These are phyloP conservation scores for Ophiodon elongatus DNA, from an alignment of 2,113 vertebrate species.

Conservation along the genomic window DNA sequence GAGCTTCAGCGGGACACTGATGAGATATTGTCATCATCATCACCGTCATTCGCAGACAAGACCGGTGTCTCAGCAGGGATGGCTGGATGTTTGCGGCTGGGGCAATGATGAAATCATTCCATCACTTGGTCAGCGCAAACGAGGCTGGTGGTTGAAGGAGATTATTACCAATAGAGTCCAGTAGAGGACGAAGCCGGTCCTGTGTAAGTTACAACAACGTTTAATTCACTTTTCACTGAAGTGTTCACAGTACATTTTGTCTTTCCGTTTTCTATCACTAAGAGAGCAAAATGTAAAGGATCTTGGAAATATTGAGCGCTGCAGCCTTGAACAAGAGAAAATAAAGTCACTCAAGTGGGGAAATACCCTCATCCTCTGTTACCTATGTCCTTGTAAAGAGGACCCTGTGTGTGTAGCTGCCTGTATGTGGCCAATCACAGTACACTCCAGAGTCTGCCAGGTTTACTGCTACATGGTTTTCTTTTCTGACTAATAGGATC, in stretches of 20 bases:
- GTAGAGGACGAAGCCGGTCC: background rate
- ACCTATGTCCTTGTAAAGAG: constrained; percentile 25
- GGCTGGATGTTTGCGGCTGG: no score
- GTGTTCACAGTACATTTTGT: constrained; percentile 3
- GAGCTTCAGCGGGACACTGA: background rate
- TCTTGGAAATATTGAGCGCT: background rate
- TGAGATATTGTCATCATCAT: background rate
- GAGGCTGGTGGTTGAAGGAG: no score
- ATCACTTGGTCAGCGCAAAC: no score
- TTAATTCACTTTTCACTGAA: constrained; percentile 1
- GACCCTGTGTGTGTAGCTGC: background rate
- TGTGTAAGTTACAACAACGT: background rate
- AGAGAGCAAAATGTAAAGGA: background rate
- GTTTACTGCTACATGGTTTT: constrained; percentile 27
- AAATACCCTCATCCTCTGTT: constrained; percentile 24
- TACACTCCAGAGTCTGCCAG: background rate
- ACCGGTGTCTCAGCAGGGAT: background rate
- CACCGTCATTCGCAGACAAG: background rate
- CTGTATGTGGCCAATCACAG: constrained; percentile 33
- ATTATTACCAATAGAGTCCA: background rate
- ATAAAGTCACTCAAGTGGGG: constrained; percentile 34
- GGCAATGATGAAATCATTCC: no score
- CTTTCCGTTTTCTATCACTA: background rate
- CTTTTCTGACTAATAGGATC: constrained; percentile 51
- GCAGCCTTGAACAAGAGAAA: constrained; percentile 26